These are phyloP conservation scores for Pelmatolapia mariae DNA, from an alignment of 2,113 vertebrate species.

Conservation along the genomic window DNA sequence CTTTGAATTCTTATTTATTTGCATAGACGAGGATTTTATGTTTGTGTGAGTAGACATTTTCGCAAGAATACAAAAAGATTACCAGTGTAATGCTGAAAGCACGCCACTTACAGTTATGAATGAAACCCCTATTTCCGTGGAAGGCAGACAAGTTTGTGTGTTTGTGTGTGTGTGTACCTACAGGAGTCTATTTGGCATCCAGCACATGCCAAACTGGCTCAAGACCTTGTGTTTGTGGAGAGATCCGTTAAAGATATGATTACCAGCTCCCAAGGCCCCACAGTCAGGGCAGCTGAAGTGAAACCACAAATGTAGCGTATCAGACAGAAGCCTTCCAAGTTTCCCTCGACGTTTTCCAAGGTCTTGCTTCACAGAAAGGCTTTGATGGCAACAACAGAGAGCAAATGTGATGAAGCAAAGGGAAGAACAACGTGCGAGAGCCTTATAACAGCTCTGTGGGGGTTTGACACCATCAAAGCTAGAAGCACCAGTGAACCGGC, in stretches of 20 bases:
- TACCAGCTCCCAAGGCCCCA: slow-evolving; percentile 11
- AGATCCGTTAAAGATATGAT: slow-evolving; percentile 50
- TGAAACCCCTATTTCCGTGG: slow-evolving; percentile 35
- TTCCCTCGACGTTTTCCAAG: slow-evolving; percentile 8
- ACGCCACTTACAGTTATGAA: slow-evolving; percentile 28
- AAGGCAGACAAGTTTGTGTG: neutral
- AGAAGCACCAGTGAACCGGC: neutral
- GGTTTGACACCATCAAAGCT: slow-evolving; percentile 38
- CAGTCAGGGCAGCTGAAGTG: slow-evolving; percentile 13
- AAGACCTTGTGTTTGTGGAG: slow-evolving; percentile 32
- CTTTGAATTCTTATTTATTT: neutral
- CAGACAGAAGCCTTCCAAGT: slow-evolving; percentile 4
- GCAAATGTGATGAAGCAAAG: neutral
- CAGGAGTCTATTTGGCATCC: slow-evolving; percentile 15
- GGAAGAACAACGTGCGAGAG: neutral
- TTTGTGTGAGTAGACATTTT: neutral
- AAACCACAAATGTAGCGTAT: slow-evolving; percentile 35
- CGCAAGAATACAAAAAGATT: slow-evolving; percentile 7
- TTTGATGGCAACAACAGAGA: slow-evolving; percentile 9
- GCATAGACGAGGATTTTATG: neutral
- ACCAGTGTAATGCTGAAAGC: slow-evolving; percentile 15
- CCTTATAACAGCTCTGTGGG: neutral
- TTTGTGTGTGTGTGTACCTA: neutral
- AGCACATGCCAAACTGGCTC: slow-evolving; percentile 41
- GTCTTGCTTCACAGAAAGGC: neutral